Conservation (phyloP, 2,888 invertebrate genomes). For the Villa cingulata region DNA sequence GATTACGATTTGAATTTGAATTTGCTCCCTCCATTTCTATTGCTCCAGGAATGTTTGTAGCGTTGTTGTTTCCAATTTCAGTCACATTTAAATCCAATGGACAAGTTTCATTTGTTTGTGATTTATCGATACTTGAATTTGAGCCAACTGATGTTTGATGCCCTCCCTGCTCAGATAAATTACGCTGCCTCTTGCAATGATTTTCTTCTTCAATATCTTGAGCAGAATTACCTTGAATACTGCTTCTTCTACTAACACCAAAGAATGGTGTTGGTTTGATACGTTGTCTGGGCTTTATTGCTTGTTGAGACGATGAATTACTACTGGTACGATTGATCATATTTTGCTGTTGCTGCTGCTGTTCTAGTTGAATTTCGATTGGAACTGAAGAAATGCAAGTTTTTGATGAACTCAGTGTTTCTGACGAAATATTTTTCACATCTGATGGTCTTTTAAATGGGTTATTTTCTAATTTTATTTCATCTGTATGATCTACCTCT, state of each 20-base stretch:
- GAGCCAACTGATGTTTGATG: neutral
- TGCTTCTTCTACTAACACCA: slow-evolving; percentile 49
- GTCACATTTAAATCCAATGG: slow-evolving; percentile 13
- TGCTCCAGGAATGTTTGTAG: slow-evolving; percentile 6
- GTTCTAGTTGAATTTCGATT: slow-evolving; percentile 9
- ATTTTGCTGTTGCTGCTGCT: neutral
- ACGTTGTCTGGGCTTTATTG: slow-evolving; percentile 50
- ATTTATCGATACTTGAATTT: neutral
- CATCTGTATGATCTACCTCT: too few species aligned
- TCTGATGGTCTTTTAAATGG: neutral
- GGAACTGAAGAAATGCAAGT: too few species aligned
- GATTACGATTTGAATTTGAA: slow-evolving; percentile 8
- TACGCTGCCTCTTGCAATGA: neutral
- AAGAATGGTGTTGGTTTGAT: slow-evolving; percentile 56
- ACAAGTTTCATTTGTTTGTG: neutral
- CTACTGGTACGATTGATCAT: too few species aligned
- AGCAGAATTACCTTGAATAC: slow-evolving; percentile 39
- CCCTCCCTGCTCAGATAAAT: neutral
- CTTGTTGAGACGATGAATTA: slow-evolving; percentile 28
- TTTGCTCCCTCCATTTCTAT: too few species aligned
- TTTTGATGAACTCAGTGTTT: neutral
- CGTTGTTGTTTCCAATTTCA: slow-evolving; percentile 25
- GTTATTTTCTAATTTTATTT: too few species aligned
- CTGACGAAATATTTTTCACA: too few species aligned
- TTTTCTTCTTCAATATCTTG: slow-evolving; percentile 16